These are phyloP conservation scores for Formica aserva DNA, from an alignment of 2,888 invertebrate genomes.

Conservation along the genomic window DNA sequence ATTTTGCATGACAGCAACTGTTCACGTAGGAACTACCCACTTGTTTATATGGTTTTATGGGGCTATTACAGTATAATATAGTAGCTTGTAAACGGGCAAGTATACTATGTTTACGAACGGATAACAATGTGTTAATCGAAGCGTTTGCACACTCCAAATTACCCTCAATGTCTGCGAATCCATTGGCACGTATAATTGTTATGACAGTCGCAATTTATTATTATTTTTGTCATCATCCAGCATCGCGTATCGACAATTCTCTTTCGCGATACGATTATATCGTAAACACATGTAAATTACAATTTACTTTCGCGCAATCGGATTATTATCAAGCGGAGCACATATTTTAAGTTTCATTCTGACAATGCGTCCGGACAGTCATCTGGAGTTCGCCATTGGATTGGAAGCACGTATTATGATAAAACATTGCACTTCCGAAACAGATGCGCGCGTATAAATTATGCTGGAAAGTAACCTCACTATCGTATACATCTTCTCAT, in stretches of 20 bases:
- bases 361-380: background rate
- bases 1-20: conserved; percentile 46
- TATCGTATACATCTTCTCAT: conserved; percentile 51
- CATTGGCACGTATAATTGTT: conserved; percentile 38
- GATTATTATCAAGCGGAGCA: background rate
- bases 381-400: background rate
- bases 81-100: conserved; percentile 24
- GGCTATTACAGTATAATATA: conserved; percentile 44
- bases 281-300: conserved; percentile 18
- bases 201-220: conserved; percentile 45
- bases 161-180: conserved; percentile 32
- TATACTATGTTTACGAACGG: conserved; percentile 39
- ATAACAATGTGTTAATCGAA: conserved; percentile 49
- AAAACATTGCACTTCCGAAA: conserved; percentile 58
- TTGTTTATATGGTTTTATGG: conserved; percentile 47
- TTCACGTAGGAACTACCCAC: conserved; percentile 46
- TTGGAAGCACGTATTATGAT: conserved; percentile 60
- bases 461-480: conserved; percentile 54
- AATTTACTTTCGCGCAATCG: conserved; percentile 27
- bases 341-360: conserved; percentile 13
- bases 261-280: conserved; percentile 24
- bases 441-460: conserved; percentile 68
- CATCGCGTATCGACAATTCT: background rate
- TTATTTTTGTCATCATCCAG: conserved; percentile 17
- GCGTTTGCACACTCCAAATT: conserved; percentile 45